A percentile compares a stretch with the other conserved stretches of the same genome.
Conservation (phyloP, 1,140 invertebrate genomes). For the Tachypleus tridentatus region DNA sequence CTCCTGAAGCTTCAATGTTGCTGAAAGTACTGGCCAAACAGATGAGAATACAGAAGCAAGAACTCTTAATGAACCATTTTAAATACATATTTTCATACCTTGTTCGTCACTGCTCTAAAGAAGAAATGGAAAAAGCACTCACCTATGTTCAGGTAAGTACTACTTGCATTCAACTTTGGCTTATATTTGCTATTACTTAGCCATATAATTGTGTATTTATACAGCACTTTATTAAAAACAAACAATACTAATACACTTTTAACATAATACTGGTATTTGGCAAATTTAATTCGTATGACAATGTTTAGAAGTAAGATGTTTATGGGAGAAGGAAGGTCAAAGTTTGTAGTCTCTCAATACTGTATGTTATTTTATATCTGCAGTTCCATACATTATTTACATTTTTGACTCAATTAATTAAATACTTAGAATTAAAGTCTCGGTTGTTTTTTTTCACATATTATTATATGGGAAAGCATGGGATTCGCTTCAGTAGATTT, state of each 20-base stretch:
- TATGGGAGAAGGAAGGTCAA: neutral
- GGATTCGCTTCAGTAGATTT: too few relatives aligned
- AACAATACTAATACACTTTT: too few relatives aligned
- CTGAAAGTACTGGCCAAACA: constrained; percentile 26
- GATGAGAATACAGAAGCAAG: constrained; percentile 20
- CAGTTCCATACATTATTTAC: too few relatives aligned
- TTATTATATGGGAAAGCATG: too few relatives aligned
- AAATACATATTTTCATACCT: constrained; percentile 35
- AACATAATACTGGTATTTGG: too few relatives aligned
- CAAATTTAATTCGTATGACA: too few relatives aligned
- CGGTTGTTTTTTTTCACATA: constrained; percentile 5
- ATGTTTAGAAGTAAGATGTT: constrained; percentile 13
- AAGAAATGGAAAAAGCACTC: constrained; percentile 31
- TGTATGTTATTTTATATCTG: too few relatives aligned
- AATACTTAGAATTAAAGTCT: constrained; percentile 1
- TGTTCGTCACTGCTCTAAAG: constrained; percentile 30
- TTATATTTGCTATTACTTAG: too few relatives aligned
- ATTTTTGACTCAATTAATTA: neutral
- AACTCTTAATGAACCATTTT: constrained; percentile 32
- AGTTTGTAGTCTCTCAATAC: neutral
- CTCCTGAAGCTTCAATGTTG: constrained; percentile 28
- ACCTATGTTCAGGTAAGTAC: constrained; percentile 29
- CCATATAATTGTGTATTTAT: too few relatives aligned
- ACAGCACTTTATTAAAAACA: too few relatives aligned
- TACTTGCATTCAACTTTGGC: too few relatives aligned